A percentile compares a stretch with the other conserved stretches of the same genome.
Conservation (phyloP, 2,888 invertebrate species). For the Heliconius charithonia region DNA sequence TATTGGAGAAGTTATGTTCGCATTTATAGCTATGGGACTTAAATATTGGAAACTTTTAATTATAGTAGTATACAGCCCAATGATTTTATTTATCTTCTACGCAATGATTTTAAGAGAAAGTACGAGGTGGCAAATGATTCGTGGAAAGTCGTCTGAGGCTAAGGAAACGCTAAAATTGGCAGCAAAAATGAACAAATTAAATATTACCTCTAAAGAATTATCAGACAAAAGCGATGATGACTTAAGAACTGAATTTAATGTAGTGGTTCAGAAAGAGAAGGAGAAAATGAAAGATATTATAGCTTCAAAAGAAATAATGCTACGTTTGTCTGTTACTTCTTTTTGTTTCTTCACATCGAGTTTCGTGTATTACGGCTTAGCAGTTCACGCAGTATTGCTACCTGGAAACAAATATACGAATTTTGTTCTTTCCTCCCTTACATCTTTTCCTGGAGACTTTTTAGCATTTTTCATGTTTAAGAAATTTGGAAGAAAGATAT, state of each 20-base stretch:
- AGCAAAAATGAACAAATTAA: slow-evolving; percentile 62
- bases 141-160: slow-evolving; percentile 63
- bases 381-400: slow-evolving; percentile 65
- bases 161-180: slow-evolving; percentile 61
- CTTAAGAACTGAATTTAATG: slow-evolving; percentile 60
- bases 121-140: slow-evolving; percentile 69
- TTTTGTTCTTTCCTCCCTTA: slow-evolving; percentile 64
- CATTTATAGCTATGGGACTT: slow-evolving; percentile 65
- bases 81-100: slow-evolving; percentile 62
- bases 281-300: slow-evolving; percentile 65
- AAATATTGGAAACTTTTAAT: slow-evolving; percentile 69
- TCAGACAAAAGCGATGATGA: slow-evolving; percentile 60
- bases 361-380: slow-evolving; percentile 69
- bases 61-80: slow-evolving; percentile 62
- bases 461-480: slow-evolving; percentile 64
- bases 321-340: slow-evolving; percentile 62
- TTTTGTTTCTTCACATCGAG: slow-evolving; percentile 71
- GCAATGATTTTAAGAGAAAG: slow-evolving; percentile 64
- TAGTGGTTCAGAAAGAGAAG: slow-evolving; percentile 62
- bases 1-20: slow-evolving; percentile 68
- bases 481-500: slow-evolving; percentile 64
- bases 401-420: slow-evolving; percentile 74
- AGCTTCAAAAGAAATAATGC: slow-evolving; percentile 68
- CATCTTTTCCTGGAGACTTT: slow-evolving; percentile 71
- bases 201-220: slow-evolving; percentile 60